Percentiles rank a stretch among this genome's conserved stretches.
These are phyloP conservation scores for Anguilla obscura DNA, from an alignment of 2,797 vertebrate species.

Conservation along the genomic window DNA sequence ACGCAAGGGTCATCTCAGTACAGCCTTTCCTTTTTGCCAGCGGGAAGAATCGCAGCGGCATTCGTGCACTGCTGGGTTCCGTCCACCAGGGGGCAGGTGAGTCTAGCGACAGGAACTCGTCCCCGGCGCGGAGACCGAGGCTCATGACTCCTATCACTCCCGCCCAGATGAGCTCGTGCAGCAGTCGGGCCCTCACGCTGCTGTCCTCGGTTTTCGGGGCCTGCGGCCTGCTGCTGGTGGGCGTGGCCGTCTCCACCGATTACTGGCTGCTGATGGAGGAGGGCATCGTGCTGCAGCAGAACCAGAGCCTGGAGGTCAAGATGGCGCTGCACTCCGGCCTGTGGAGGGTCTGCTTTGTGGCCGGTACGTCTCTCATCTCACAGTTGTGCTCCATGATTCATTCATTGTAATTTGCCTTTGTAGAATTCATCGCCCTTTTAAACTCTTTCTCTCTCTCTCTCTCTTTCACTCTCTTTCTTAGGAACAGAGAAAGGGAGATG, in stretches of 20 bases:
- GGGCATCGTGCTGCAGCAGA: constrained; percentile 88
- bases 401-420: background rate
- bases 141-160: background rate
- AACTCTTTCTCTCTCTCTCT: constrained; percentile 32
- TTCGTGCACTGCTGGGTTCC: constrained; percentile 13
- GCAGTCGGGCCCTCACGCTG: constrained; percentile 89
- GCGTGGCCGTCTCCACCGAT: constrained; percentile 91
- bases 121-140: background rate
- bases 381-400: constrained; percentile 17
- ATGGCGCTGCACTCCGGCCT: constrained; percentile 91
- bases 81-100: background rate
- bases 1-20: constrained; percentile 10
- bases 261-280: constrained; percentile 95
- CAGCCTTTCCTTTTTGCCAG: constrained; percentile 3
- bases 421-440: background rate
- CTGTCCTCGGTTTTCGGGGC: constrained; percentile 91
- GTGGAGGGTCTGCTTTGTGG: constrained; percentile 92
- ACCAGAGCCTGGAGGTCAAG: constrained; percentile 91
- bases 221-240: constrained; percentile 86
- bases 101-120: background rate
- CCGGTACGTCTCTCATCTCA: constrained; percentile 68
- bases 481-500: constrained; percentile 80
- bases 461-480: constrained; percentile 50
- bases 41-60: constrained; percentile 17
- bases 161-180: constrained; percentile 87